Base-by-base conservation (phyloP, 2,888 invertebrate genomes). In the Stenichneumon culpator region DNA sequence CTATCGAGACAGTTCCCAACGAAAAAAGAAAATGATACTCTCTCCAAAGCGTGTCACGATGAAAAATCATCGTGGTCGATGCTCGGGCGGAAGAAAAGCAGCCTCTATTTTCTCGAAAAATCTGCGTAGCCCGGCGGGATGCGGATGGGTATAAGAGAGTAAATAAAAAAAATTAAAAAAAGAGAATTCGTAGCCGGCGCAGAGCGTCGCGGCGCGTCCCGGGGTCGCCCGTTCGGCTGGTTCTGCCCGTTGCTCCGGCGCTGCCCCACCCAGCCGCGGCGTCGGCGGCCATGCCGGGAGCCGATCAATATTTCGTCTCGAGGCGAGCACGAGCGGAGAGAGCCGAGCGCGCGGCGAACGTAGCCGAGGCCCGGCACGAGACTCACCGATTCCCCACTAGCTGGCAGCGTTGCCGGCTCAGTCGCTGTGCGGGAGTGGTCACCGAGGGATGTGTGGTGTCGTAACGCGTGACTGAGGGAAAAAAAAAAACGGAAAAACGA, bases 261-360 rank as follows among this genome's bases (percentile, higher is more conserved):
- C 79, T 87, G 87, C 88, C 88, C 88, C 87, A 88, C 87, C 88
- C 87, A 87, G 81, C 74, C 36, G 32, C 77, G 32, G 70, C 65
- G 85, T 57, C 82, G 70, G 68, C 91, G 86, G 89, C 90, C 90
- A 91, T 90, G 90, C 88, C 89, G 87, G 89, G 89, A 86, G 89
- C 86, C 90, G 93, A 93, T 93, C 93, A 93, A 93, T 93, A 91
- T 91, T 93, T 95, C 94, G 94, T 94, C 94, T 94, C 94, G 90
- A 92, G 89, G 86, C 90, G 88, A 86, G 87, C 19, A 70, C 44
- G 83, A 63, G 32, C 91, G 92, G 87, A 52, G 3, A 32, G 6
- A 14, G 36, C 87, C 92, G 91, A 86, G 86, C 86, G 88, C 25
- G 7, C 11, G 89, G 90, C 92, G 92, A 91, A 89, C 86, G 86